Evolutionary conservation across 2,888 invertebrate genomes (phyloP), one percentile per base, ranked within the genome.

Genomic region (Sylvicola cinctus): DNA sequence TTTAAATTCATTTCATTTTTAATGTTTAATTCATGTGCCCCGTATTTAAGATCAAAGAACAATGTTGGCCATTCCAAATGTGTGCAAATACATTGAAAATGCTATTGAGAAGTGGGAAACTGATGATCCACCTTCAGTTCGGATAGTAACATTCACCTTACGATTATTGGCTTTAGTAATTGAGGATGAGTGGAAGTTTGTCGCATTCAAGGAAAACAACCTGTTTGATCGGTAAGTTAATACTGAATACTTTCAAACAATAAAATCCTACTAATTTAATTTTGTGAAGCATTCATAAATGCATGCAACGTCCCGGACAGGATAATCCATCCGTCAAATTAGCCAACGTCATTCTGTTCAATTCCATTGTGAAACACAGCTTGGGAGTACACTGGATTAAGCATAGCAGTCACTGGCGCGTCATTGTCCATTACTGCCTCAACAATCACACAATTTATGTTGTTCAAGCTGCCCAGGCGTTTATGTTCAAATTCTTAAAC

Each of bases 381-480:
- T 60, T 68, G 3, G 80, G 81, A 1, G 50, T 74, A 20, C 55
- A 62, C 17, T 80, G 74, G 70, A 55, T 80, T 3, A 57, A 68
- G n/a, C 54, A 65, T 36, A 61, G 58, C 38, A 69, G 64, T 12
- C 52, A 63, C 11, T 81, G 80, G 79, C 63, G 61, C 38, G 63
- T 70, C 43, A 64, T 77, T 17, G 52, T 78, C 3, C 61, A 61
- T 37, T 65, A 70, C 33, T 70, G 69, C 38, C 66, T 72, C 43
- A 60, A 66, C 35, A 70, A 69, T 49, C 68, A 72, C 39, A 80
- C 80, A 0, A 59, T 80, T 28, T 81, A 79, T 46, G 69, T 80
- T 8, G 65, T 70, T 0, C 62, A 71, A 27, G 72, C 75, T 47
- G 68, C 72, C 6, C 68, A 72, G 35, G 63, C 65, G 37, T 70